phyloP scores from a whole-genome alignment of 2,113 vertebrate genomes.

The Etia nguti region DNA sequence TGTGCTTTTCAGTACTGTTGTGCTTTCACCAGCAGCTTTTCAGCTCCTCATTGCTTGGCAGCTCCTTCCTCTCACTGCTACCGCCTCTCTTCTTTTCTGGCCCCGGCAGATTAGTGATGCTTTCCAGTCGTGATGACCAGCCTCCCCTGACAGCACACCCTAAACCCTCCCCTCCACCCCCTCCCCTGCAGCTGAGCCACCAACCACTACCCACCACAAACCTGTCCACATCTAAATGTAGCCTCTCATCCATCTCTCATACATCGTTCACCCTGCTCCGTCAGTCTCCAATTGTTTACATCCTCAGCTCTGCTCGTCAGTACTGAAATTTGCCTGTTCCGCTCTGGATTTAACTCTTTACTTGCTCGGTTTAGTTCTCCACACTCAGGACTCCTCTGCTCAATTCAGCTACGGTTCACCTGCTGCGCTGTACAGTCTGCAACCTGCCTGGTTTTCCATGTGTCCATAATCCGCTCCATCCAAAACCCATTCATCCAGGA shows the following conservation, averaged over 20 bases:
- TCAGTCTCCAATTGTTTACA: neutral
- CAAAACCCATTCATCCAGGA: neutral
- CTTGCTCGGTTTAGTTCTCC: neutral
- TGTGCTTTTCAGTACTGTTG: neutral
- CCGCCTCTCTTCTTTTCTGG: neutral
- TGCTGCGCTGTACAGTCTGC: neutral
- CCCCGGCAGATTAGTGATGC: accelerated
- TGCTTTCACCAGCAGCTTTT: neutral
- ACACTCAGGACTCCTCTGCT: neutral
- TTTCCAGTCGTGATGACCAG: neutral
- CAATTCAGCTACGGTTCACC: neutral
- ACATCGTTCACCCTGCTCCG: neutral
- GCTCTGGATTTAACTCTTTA: neutral
- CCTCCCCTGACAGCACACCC: neutral
- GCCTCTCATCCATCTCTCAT: neutral
- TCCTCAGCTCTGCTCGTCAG: neutral
- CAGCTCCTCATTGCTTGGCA: neutral
- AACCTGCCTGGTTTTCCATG: neutral
- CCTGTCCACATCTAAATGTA: neutral
- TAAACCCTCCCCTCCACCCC: neutral
- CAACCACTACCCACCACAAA: neutral
- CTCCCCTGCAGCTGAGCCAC: neutral
- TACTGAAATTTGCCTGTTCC: neutral
- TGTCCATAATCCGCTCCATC: accelerated
- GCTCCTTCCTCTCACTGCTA: neutral